These are phyloP conservation scores for Babyrousa celebensis DNA, from an alignment of 2,797 vertebrate genomes.

Conservation along the genomic window DNA sequence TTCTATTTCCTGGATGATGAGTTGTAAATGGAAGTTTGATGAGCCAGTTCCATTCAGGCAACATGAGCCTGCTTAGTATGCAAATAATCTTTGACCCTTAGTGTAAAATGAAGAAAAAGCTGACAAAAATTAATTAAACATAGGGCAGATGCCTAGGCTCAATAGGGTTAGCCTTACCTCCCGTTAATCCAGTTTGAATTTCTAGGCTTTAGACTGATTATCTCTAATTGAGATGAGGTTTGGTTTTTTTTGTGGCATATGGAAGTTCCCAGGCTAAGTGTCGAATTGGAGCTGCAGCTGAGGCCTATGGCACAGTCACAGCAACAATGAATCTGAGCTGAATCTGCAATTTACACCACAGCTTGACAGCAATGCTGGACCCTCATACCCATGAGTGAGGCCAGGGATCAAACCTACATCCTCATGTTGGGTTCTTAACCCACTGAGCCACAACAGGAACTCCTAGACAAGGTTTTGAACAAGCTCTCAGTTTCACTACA, in stretches of 20 bases:
- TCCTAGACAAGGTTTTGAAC: neutral
- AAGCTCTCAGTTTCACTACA: neutral
- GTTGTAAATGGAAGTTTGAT: neutral
- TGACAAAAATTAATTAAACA: neutral
- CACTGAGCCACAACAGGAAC: too few relatives aligned
- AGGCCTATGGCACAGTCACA: too few relatives aligned
- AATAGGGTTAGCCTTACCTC: neutral
- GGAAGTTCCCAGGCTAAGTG: too few relatives aligned
- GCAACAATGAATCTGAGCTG: too few relatives aligned
- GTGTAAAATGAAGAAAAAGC: slow-evolving; percentile 15
- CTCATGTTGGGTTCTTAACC: too few relatives aligned
- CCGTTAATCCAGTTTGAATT: neutral
- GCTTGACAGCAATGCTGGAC: too few relatives aligned
- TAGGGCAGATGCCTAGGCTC: neutral
- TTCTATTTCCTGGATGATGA: neutral
- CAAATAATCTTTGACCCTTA: neutral
- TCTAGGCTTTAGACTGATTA: neutral
- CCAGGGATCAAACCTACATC: too few relatives aligned
- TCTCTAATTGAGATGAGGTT: neutral
- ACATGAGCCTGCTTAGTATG: neutral
- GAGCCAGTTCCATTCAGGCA: neutral
- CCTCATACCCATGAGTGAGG: too few relatives aligned
- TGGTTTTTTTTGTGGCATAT: neutral
- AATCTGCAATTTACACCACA: too few relatives aligned
- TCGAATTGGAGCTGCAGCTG: too few relatives aligned